Percentiles rank a stretch among this genome's conserved stretches.
phyloP scores from a whole-genome alignment of 2,113 vertebrate species.

The Sprattus sprattus region DNA sequence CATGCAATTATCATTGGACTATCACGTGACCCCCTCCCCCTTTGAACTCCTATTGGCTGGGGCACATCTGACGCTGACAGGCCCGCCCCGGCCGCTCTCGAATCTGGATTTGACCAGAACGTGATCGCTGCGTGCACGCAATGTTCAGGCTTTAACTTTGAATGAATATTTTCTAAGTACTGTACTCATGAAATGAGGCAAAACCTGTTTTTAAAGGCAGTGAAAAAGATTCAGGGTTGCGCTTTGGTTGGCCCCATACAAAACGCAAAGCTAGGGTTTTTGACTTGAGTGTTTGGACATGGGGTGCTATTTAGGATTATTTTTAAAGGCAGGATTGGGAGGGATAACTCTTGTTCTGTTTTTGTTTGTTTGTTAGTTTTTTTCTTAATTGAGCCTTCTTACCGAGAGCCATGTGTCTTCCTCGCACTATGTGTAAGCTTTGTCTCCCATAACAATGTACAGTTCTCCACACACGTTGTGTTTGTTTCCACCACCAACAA shows the following conservation, averaged over 20 bases:
- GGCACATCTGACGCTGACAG: slow-evolving; percentile 8
- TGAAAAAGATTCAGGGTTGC: slow-evolving; percentile 61
- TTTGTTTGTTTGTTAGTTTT: neutral
- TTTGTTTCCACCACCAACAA: neutral
- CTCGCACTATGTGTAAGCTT: slow-evolving; percentile 11
- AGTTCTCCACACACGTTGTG: neutral
- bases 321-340: neutral
- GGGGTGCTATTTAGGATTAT: neutral
- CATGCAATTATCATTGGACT: neutral
- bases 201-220: slow-evolving; percentile 61
- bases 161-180: slow-evolving; percentile 71
- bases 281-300: slow-evolving; percentile 29
- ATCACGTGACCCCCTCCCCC: neutral
- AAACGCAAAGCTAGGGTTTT: slow-evolving; percentile 63
- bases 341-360: neutral
- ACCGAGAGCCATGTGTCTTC: slow-evolving; percentile 5
- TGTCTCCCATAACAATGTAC: neutral
- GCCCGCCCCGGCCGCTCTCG: neutral
- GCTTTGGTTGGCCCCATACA: slow-evolving; percentile 57
- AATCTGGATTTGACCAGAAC: slow-evolving; percentile 24
- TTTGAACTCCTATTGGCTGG: slow-evolving; percentile 7
- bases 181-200: slow-evolving; percentile 77
- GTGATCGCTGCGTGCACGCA: slow-evolving; percentile 42
- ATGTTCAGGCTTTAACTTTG: slow-evolving; percentile 62
- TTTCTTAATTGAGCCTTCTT: slow-evolving; percentile 10